Base-by-base conservation (phyloP, 2,113 vertebrate genomes). In the Scomber japonicus region DNA sequence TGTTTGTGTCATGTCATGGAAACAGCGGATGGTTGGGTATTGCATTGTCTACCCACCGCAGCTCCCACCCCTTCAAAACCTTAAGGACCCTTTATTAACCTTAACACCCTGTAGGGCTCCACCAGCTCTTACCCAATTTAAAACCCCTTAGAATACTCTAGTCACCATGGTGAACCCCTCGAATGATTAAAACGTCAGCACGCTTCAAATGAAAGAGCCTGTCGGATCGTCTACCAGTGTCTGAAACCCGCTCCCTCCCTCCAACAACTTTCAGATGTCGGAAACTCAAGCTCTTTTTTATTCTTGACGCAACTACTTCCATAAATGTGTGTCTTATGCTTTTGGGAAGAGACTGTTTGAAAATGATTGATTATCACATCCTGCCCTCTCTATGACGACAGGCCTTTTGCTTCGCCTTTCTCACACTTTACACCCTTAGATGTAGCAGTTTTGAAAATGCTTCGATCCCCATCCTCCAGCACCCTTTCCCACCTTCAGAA, bases 1-100 rank as follows among this genome's bases (percentile, higher is more conserved):
- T 72, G 56, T 69, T 81, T 57, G 71, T 71, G 45, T 74, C 57
- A 30, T 68, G 48, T 71, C 48, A 62, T 16, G 56, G 54, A 44
- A 21, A 75, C 24, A 24, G 57, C 44, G 44, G 60, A 31, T 3
- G 0, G 49, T 45, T 75, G 56, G 8, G 21, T 61, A 8, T 54
- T 31, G 2, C 17, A 40, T 21, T 54, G 46, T 24, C 46, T 70
- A 60, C 15, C 67, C 19, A 15, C 24, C 61, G 40, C 59, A 30
- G 11, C 12, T 76, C 31, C 16, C 11, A 49, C 2, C 46, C 17
- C 14, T 46, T n/a, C 50, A 50, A 60, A 40, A 7, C 8, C 5
- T 40, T 9, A 7, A 40, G 35, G 11, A 44, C 12, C 19, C 15
- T 54, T 56, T 40, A 27, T 30, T 44, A 15, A 44, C 45, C 30